A percentile compares a stretch with the other conserved stretches of the same genome.
These are phyloP conservation scores for Nasonia vitripennis DNA, from an alignment of 1,140 invertebrate genomes.

Conservation along the genomic window DNA sequence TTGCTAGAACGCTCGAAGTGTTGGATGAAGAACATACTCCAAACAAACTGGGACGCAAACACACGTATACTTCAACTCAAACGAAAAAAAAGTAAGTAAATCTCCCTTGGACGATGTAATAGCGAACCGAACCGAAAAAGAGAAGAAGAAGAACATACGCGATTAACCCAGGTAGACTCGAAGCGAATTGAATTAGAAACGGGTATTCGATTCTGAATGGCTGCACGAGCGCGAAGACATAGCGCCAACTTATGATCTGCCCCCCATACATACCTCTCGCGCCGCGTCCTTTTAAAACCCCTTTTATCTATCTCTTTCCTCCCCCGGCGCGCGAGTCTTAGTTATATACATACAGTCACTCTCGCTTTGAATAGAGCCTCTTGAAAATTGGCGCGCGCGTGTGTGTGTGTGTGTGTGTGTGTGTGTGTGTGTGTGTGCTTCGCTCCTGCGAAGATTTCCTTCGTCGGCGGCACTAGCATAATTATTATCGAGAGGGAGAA, in stretches of 20 bases:
- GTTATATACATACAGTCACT: not conserved
- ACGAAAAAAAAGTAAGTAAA: too few species aligned
- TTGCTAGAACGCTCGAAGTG: too few species aligned
- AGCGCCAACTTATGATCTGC: constrained; percentile 13
- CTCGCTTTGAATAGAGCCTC: constrained; percentile 23
- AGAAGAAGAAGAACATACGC: not conserved
- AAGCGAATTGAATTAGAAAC: constrained; percentile 13
- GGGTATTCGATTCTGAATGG: constrained; percentile 17
- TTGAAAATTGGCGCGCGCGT: not conserved
- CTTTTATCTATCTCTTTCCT: not conserved
- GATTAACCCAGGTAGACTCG: constrained; percentile 8
- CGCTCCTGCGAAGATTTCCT: not conserved
- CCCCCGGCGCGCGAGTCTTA: not conserved
- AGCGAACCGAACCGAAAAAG: not conserved
- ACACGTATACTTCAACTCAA: too few species aligned
- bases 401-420: not conserved
- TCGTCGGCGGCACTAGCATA: constrained; percentile 8
- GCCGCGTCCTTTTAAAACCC: not conserved
- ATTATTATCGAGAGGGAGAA: constrained; percentile 10
- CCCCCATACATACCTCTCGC: not conserved
- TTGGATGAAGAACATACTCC: too few species aligned
- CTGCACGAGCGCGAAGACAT: not conserved
- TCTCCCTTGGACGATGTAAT: not conserved
- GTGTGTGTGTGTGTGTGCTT: not conserved
- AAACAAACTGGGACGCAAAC: too few species aligned